Conservation (phyloP, 2,113 vertebrate species). For the Megaceryle maxima region DNA sequence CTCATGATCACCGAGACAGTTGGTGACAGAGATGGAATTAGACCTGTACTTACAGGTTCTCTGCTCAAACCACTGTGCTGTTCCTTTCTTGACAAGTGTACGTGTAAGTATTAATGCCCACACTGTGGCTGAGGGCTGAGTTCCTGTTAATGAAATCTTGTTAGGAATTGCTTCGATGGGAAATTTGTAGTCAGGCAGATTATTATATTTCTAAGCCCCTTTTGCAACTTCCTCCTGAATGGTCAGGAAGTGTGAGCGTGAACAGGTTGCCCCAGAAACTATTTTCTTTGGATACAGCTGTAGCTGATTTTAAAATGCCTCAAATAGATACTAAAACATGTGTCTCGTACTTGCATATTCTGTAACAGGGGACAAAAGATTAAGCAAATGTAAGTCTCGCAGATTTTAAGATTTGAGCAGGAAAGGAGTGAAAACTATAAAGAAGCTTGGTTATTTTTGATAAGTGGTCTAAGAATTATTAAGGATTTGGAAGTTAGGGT, state of each 20-base stretch:
- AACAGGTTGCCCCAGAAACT: neutral
- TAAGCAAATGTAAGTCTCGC: neutral
- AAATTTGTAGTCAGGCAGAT: neutral
- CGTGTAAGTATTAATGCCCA: neutral
- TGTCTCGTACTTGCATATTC: neutral
- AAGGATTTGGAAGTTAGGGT: neutral
- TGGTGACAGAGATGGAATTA: neutral
- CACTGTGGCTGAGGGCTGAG: neutral
- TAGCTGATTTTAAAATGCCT: neutral
- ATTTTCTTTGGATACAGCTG: neutral
- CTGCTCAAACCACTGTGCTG: neutral
- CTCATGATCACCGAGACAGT: neutral
- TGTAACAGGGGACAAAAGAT: neutral
- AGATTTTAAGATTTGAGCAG: neutral
- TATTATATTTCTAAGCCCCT: neutral
- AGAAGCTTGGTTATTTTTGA: neutral
- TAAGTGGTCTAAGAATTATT: neutral
- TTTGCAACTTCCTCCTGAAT: neutral
- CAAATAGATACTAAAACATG: neutral
- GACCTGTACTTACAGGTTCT: neutral
- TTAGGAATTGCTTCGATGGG: neutral
- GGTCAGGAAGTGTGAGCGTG: neutral
- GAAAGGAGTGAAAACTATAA: neutral
- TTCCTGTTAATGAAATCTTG: neutral
- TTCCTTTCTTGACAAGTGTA: neutral